Conservation (phyloP, 2,797 vertebrate genomes). For the Aviceda cuculoides region DNA sequence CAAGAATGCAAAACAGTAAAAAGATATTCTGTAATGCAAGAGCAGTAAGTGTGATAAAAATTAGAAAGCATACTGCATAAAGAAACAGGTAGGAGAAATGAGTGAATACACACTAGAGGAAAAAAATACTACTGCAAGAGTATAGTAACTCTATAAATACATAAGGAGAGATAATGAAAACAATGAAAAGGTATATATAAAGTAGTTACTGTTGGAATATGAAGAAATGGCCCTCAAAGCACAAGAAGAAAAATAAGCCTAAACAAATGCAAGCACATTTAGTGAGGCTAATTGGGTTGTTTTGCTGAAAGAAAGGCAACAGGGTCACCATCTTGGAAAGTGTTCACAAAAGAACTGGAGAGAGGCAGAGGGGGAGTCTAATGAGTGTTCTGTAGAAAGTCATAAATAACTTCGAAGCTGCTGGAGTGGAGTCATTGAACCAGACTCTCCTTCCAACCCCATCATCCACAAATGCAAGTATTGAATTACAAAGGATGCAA, state of each 20-base stretch:
- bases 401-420: neutral
- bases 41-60: neutral
- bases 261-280: neutral
- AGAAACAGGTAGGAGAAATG: neutral
- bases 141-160: neutral
- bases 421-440: neutral
- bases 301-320: neutral
- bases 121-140: neutral
- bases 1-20: neutral
- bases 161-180: neutral
- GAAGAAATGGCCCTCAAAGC: neutral
- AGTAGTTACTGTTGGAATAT: neutral
- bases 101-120: neutral
- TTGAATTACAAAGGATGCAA: neutral
- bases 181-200: neutral
- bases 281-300: neutral
- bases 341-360: neutral
- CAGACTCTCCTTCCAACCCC: neutral
- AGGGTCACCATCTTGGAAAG: neutral
- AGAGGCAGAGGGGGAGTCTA: neutral
- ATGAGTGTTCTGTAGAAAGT: neutral
- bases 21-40: neutral
- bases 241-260: neutral
- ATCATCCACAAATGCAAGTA: neutral
- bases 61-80: neutral